A percentile compares a stretch with the other conserved stretches of the same genome.
These are phyloP conservation scores for Eleutherodactylus coqui DNA, from an alignment of 2,797 vertebrate species.

Conservation along the genomic window DNA sequence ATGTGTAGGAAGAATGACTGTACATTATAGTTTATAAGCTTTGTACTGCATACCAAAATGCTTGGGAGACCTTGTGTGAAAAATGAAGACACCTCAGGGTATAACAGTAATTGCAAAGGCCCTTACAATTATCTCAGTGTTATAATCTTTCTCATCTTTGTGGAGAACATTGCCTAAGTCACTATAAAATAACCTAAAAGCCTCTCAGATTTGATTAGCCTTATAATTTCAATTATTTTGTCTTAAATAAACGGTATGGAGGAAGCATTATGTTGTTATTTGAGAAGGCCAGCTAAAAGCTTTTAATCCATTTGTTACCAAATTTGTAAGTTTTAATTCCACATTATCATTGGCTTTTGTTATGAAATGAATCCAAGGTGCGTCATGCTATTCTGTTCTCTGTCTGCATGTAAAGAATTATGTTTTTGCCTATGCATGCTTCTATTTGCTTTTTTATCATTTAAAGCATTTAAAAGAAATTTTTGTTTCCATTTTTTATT, in stretches of 20 bases:
- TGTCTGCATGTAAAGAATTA: neutral
- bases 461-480: no score
- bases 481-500: no score
- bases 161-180: neutral
- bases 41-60: neutral
- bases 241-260: conserved; percentile 32
- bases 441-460: no score
- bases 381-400: neutral
- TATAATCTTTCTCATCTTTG: neutral
- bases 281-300: conserved; percentile 32
- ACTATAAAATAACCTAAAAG: conserved; percentile 29
- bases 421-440: neutral
- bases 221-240: conserved; percentile 41
- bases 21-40: no score
- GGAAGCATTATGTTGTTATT: conserved; percentile 36
- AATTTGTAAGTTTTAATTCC: conserved; percentile 33
- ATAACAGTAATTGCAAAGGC: conserved; percentile 1
- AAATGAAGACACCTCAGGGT: neutral
- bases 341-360: conserved; percentile 19
- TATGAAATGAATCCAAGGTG: conserved; percentile 1
- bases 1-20: no score
- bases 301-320: conserved; percentile 31
- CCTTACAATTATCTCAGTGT: conserved; percentile 10
- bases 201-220: conserved; percentile 33
- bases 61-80: no score